Evolutionary conservation across 2,113 vertebrate genomes (phyloP).

Genomic region (Myiopsitta monachus): DNA sequence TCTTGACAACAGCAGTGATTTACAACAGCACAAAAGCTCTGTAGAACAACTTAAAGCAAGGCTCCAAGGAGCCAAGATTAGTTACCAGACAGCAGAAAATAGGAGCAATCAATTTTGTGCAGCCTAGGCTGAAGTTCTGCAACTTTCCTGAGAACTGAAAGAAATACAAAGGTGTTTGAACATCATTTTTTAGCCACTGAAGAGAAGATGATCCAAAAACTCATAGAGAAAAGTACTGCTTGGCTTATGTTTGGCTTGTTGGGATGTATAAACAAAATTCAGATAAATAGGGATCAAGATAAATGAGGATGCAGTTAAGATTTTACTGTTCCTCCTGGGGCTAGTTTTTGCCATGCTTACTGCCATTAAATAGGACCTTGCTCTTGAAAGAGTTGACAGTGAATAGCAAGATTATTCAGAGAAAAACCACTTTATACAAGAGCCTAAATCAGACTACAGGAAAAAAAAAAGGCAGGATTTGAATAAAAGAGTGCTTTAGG

Average conservation of each 20-base stretch:
- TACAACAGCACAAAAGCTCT: conserved; percentile 46
- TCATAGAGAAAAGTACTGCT: neutral
- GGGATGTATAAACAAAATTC: neutral
- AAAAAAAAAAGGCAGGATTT: neutral
- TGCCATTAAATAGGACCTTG: neutral
- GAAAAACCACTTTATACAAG: neutral
- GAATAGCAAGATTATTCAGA: neutral
- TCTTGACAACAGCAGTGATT: conserved; percentile 42
- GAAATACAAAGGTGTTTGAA: neutral
- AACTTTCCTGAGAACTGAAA: neutral
- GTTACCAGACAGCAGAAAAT: conserved; percentile 41
- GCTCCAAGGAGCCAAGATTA: conserved; percentile 25
- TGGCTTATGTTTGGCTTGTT: neutral
- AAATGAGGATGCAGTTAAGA: neutral
- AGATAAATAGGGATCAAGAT: neutral
- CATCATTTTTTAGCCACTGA: neutral
- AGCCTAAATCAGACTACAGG: neutral
- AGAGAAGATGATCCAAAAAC: neutral
- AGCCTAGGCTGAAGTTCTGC: neutral
- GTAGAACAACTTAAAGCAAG: conserved; percentile 20
- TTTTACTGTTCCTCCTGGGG: neutral
- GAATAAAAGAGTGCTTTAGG: conserved; percentile 8
- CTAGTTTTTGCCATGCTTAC: neutral
- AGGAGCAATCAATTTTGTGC: conserved; percentile 42
- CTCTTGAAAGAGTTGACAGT: neutral